Conservation (phyloP, 2,888 invertebrate genomes). For the Athripsodes cinereus region DNA sequence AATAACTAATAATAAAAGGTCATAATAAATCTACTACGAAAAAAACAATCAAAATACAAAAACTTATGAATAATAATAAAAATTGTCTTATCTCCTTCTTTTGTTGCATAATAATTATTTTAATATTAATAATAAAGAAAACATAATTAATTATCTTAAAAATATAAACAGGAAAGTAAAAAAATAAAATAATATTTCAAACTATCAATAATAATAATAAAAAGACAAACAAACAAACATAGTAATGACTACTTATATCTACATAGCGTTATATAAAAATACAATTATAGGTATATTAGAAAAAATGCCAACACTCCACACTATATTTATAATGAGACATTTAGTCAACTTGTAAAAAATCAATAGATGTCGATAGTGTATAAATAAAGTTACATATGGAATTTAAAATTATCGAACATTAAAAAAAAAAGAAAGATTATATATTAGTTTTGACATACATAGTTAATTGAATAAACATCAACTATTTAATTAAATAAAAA, state of each 20-base stretch:
- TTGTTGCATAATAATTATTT: constrained; percentile 13
- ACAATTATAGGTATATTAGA: no score
- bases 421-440: no score
- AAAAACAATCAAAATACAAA: neutral
- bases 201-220: constrained; percentile 20
- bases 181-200: constrained; percentile 28
- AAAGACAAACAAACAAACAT: constrained; percentile 18
- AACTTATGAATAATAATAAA: constrained; percentile 15
- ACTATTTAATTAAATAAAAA: no score
- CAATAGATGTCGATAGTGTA: no score
- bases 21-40: neutral
- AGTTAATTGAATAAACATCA: no score
- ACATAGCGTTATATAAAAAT: neutral
- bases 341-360: no score
- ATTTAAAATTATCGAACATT: no score
- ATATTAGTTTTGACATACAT: no score
- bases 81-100: constrained; percentile 25
- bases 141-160: constrained; percentile 11
- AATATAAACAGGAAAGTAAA: constrained; percentile 25
- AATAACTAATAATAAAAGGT: constrained; percentile 29
- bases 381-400: no score
- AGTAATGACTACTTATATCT: constrained; percentile 10
- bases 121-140: no score
- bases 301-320: no score
- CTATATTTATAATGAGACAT: no score